Evolutionary conservation across 2,888 invertebrate genomes (phyloP).

Genomic region (Hypena proboscidalis): DNA sequence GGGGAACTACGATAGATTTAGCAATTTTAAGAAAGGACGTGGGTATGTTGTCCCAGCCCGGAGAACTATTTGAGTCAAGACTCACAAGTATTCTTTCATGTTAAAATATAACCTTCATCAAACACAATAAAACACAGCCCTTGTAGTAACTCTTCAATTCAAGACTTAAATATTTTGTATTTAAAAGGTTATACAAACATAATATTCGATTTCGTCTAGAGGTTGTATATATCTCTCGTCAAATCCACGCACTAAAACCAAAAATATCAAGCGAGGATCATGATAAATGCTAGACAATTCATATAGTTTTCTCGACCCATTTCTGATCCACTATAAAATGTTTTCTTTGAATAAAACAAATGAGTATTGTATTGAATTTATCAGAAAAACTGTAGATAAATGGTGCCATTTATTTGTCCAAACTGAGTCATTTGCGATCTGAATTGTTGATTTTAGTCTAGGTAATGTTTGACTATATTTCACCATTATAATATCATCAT

Average conservation of each 20-base stretch:
- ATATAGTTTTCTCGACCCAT: conserved; percentile 34
- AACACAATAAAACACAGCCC: too few relatives aligned
- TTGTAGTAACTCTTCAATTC: too few relatives aligned
- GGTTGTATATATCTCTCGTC: conserved; percentile 21
- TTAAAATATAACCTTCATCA: too few relatives aligned
- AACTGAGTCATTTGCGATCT: conserved; percentile 42
- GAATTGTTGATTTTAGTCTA: conserved; percentile 43
- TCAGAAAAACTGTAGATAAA: conserved; percentile 41
- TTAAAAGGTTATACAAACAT: conserved; percentile 34
- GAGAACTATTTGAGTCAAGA: too few relatives aligned
- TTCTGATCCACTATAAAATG: conserved; percentile 33
- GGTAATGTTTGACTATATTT: conserved; percentile 40
- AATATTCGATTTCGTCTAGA: conserved; percentile 16
- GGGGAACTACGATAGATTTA: too few relatives aligned
- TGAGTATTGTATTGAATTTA: conserved; percentile 41
- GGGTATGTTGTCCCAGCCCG: too few relatives aligned
- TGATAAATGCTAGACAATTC: conserved; percentile 38
- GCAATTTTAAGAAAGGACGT: too few relatives aligned
- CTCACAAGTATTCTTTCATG: too few relatives aligned
- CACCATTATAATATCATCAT: conserved; percentile 20
- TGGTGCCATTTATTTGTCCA: conserved; percentile 37
- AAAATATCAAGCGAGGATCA: conserved; percentile 29
- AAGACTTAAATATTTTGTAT: too few relatives aligned
- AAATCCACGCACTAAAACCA: conserved; percentile 30
- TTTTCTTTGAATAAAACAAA: conserved; percentile 37